A percentile compares a stretch with the other conserved stretches of the same genome.
Conservation (phyloP, 2,797 vertebrate species). For the Muraenolepis orangiensis region DNA sequence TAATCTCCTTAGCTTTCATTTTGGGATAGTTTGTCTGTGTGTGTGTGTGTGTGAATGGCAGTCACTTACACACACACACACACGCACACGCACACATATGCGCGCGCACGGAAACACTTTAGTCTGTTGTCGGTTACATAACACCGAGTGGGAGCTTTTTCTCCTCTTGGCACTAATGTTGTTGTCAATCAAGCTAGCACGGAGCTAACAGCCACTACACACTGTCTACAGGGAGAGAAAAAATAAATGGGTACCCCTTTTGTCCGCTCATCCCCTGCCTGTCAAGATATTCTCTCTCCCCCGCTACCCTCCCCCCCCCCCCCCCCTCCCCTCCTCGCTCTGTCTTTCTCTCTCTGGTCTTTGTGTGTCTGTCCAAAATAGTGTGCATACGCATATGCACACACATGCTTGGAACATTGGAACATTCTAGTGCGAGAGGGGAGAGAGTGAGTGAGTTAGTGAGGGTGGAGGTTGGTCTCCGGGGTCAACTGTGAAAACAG, state of each 20-base stretch:
- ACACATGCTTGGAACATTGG: constrained; percentile 28
- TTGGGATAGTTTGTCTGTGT: constrained; percentile 28
- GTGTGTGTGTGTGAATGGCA: constrained; percentile 9
- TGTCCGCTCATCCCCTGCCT: constrained; percentile 49
- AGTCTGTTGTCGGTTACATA: constrained; percentile 62
- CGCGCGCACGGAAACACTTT: constrained; percentile 39
- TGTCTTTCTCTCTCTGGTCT: constrained; percentile 21
- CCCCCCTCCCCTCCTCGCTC: constrained; percentile 3
- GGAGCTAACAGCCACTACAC: constrained; percentile 61
- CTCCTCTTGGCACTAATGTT: constrained; percentile 65
- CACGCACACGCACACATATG: constrained; percentile 31
- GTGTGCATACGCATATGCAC: constrained; percentile 51
- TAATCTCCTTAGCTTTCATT: constrained; percentile 36
- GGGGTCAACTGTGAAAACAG: constrained; percentile 59
- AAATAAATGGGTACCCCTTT: constrained; percentile 60
- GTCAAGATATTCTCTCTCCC: constrained; percentile 42
- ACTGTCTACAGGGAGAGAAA: constrained; percentile 61
- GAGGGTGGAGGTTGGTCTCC: constrained; percentile 21
- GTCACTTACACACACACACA: constrained; percentile 32
- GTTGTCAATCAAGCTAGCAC: constrained; percentile 70
- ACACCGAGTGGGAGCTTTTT: constrained; percentile 66
- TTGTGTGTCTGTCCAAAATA: constrained; percentile 45
- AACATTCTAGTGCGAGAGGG: neutral
- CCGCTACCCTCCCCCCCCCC: too few relatives aligned
- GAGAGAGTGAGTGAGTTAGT: constrained; percentile 43